Base-by-base conservation (phyloP, 2,797 vertebrate genomes). In the Lacerta viridis region DNA sequence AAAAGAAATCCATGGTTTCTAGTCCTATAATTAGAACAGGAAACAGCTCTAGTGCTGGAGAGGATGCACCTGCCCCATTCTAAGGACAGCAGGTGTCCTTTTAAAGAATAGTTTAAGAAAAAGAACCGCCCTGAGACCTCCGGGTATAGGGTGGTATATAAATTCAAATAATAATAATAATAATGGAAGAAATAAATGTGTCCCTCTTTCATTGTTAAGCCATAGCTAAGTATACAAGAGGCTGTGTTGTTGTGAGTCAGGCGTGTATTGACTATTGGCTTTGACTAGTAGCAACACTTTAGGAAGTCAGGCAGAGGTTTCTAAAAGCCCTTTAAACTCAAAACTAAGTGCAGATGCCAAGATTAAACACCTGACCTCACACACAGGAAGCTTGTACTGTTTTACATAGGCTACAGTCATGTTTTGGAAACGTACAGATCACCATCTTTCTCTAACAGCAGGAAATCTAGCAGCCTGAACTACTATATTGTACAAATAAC, bases 11-110 rank as follows among this genome's bases (percentile, higher is more conserved):
- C 50, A 13, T 55, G 50, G 50, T 55, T 55, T 55, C 33, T 85
- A 41, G 25, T 76, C 50, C 72, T 76, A 64, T 85, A 85, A 61
- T 85, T 61, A 84, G 84, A 43, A 76, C 27, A 85, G 84, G 84
- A 85, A 85, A 77, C 25, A 61, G 2, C 36, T 55, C 55, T 41
- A 39, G 33, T 10, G 9, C 13, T 76, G 39, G 55, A 76, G 55
- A 66, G 74, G 72, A 85, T 77, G 55, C 59, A 77, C 55, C 29
- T 43, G 84, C 41, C 23, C 72, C 71, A 76, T 39, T 77, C 15
- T 61, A 66, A 85, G 66, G 29, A 55, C 17, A 85, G 9, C 84
- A 85, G 27, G 27, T 66, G 72, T 20, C 27, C 39, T 79, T 20
- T 33, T 86, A 36, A 78, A 86, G 11, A 20, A 41, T 27, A 8